These are phyloP conservation scores for Lycophotia porphyrea DNA, from an alignment of 2,888 invertebrate genomes.

Conservation along the genomic window DNA sequence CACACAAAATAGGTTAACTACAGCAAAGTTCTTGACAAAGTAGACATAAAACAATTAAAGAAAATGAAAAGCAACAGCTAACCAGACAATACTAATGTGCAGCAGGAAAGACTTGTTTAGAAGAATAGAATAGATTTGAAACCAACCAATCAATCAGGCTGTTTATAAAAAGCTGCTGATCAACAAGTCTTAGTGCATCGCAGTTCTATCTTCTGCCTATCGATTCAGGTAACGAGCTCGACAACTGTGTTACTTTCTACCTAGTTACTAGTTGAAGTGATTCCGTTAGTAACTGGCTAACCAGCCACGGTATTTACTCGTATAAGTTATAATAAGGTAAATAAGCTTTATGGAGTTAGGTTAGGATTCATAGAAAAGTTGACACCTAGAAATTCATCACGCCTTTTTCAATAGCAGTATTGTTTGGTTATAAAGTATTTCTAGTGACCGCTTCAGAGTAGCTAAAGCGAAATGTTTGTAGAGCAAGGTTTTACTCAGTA, in stretches of 20 bases:
- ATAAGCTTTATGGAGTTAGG: not conserved
- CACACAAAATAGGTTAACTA: not conserved
- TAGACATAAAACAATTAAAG: not conserved
- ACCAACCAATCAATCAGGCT: not conserved
- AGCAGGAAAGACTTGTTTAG: not conserved
- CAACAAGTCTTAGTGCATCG: not conserved
- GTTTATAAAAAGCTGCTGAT: not conserved
- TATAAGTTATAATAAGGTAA: too few species aligned
- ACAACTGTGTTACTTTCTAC: slow-evolving; percentile 37
- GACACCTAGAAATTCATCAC: not conserved
- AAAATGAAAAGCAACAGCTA: not conserved
- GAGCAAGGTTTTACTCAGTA: not conserved
- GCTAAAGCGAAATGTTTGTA: not conserved
- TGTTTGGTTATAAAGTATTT: not conserved
- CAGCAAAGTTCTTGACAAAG: not conserved
- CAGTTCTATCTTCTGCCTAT: not conserved
- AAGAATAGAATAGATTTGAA: not conserved
- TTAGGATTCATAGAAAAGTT: not conserved
- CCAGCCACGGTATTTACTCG: too few species aligned
- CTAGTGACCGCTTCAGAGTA: not conserved
- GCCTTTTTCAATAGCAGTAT: not conserved
- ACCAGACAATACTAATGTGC: not conserved
- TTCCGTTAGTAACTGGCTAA: slow-evolving; percentile 19
- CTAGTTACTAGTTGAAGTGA: slow-evolving; percentile 39
- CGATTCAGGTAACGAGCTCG: slow-evolving; percentile 20